Percentiles rank a stretch among this genome's conserved stretches.
Conservation (phyloP, 2,113 vertebrate species). For the Cepphus grylle region DNA sequence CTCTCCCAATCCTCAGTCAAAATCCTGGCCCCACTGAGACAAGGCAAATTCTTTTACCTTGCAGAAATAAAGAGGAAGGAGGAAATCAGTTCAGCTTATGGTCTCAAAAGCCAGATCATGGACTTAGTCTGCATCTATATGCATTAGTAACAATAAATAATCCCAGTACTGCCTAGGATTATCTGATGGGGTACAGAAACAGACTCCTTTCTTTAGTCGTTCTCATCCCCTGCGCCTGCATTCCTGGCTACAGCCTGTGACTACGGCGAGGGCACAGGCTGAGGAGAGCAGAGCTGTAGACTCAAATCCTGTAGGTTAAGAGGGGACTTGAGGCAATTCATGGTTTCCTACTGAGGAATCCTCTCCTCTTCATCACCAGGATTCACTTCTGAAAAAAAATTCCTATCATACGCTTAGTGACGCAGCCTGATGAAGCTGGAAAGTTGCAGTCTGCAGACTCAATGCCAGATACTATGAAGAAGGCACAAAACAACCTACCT, state of each 20-base stretch:
- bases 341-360: background rate
- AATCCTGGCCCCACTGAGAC: background rate
- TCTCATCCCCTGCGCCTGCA: background rate
- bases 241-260: background rate
- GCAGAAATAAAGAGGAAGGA: background rate
- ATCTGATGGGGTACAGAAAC: background rate
- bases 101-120: background rate
- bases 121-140: background rate
- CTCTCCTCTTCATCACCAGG: slow-evolving; percentile 42
- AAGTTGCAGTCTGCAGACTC: slow-evolving; percentile 4
- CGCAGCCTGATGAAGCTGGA: slow-evolving; percentile 15
- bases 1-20: background rate
- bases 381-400: slow-evolving; percentile 76
- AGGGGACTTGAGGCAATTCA: background rate
- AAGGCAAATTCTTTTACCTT: background rate
- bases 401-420: slow-evolving; percentile 54
- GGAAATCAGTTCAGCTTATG: background rate
- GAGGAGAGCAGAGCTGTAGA: background rate
- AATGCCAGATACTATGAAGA: background rate
- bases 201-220: background rate
- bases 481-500: background rate
- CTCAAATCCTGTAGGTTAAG: background rate
- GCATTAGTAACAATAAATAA: background rate
- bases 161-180: background rate
- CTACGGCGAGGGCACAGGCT: background rate